Evolutionary conservation across 2,113 vertebrate genomes (phyloP), one percentile per base, ranked within the genome.

Genomic region (Ailurus styani): DNA sequence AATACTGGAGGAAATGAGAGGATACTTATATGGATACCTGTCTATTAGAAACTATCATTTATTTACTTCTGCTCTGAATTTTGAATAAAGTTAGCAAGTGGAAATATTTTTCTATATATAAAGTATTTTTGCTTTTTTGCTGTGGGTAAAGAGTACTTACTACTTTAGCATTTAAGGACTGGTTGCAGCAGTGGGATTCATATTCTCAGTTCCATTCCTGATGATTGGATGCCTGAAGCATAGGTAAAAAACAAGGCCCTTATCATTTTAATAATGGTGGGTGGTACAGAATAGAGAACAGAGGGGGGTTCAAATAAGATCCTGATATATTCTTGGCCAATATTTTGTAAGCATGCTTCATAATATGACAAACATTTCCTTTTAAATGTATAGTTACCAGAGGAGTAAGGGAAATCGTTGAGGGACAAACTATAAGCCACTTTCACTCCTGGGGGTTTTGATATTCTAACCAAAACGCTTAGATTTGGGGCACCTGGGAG

Each of bases 101-200:
- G 75, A n/a, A 93, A 84, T 95, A 77, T 64, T 93, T 81, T 85
- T 95, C 50, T 87, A 64, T 87, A 83, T 75, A 55, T 45, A 31
- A 90, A 83, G 47, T 62, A 93, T 96, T 88, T 68, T 97, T 86
- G 2, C 34, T 55, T 75, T 85, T 97, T 89, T 66, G 45, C 42
- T n/a, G 90, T 81, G 57, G 14, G 25, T 85, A n/a, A 73, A 96
- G 70, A 87, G 21, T 83, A 70, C 15, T 95, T 70, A 9, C 20
- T 95, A 34, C 68, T 90, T 45, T 78, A 86, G 66, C 42, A 77
- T 77, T 95, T 70, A 91, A 70, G 47, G 77, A 54, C 31, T 87
- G 31, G 15, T 87, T 87, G 55, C 21, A 86, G 20, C 64, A 68
- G 37, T 93, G 37, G 57, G 75, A 91, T 84, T 87, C 77, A 54